Evolutionary conservation across 2,113 vertebrate species (phyloP).

Genomic region (Pangasianodon gigas): DNA sequence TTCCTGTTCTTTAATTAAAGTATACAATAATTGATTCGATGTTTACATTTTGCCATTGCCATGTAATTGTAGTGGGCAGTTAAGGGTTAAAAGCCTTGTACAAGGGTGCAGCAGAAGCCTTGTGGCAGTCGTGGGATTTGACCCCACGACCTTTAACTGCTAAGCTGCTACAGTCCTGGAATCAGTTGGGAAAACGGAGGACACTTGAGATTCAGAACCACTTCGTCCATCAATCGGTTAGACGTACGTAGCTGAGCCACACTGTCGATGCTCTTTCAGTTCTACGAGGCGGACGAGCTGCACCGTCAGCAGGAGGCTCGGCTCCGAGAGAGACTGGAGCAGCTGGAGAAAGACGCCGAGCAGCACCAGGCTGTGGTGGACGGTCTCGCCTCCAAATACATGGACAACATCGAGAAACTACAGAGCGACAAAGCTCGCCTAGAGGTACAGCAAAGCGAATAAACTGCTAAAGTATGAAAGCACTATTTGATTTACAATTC

Average conservation of each 20-base stretch:
- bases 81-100: neutral
- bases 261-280: constrained; percentile 68
- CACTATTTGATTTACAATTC: too few relatives aligned
- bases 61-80: neutral
- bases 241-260: neutral
- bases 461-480: neutral
- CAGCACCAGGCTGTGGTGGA: constrained; percentile 88
- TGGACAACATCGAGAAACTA: constrained; percentile 88
- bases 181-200: neutral
- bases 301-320: constrained; percentile 85
- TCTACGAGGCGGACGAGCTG: constrained; percentile 92
- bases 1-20: neutral
- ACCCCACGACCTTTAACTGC: neutral
- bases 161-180: neutral
- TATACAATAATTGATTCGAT: neutral
- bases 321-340: constrained; percentile 77
- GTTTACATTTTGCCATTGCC: neutral
- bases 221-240: too few relatives aligned
- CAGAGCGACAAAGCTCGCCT: constrained; percentile 90
- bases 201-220: neutral
- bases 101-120: neutral
- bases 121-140: neutral
- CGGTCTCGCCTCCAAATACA: constrained; percentile 83
- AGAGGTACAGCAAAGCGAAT: constrained; percentile 77
- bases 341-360: constrained; percentile 81